A percentile compares a stretch with the other conserved stretches of the same genome.
Conservation (phyloP, 2,888 invertebrate genomes). For the Odontomyia ornata region DNA sequence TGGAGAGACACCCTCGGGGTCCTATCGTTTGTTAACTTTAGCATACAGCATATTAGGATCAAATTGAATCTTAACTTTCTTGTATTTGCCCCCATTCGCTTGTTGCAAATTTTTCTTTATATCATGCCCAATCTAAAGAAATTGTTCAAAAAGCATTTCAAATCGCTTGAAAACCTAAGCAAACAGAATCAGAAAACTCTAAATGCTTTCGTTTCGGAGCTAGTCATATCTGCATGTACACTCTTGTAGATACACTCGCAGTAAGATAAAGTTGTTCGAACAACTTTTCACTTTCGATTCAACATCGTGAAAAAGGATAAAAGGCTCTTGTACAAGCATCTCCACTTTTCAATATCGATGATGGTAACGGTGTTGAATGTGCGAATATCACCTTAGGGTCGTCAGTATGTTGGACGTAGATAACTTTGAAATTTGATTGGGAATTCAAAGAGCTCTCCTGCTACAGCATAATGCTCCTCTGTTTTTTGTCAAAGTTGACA, state of each 20-base stretch:
- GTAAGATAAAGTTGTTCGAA: slow-evolving; percentile 42
- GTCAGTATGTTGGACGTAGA: slow-evolving; percentile 1
- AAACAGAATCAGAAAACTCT: slow-evolving; percentile 39
- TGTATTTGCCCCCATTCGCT: not conserved
- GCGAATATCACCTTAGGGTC: slow-evolving; percentile 35
- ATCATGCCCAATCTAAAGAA: not conserved
- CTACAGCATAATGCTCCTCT: not conserved
- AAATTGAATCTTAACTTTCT: slow-evolving; percentile 19
- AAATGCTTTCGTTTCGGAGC: slow-evolving; percentile 24
- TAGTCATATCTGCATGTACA: too few relatives aligned
- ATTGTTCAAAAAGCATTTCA: slow-evolving; percentile 42
- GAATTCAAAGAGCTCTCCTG: slow-evolving; percentile 18
- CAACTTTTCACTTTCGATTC: slow-evolving; percentile 45
- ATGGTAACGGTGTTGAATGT: not conserved
- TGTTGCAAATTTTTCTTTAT: not conserved
- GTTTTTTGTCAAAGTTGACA: not conserved
- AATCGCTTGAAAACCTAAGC: slow-evolving; percentile 41
- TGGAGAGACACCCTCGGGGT: not conserved
- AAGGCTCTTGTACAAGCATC: slow-evolving; percentile 41
- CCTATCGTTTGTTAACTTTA: not conserved
- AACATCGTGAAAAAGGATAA: slow-evolving; percentile 41
- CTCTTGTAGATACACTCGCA: not conserved
- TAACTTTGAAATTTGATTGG: slow-evolving; percentile 43
- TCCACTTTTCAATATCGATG: slow-evolving; percentile 43
- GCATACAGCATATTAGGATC: not conserved